Evolutionary conservation across 2,113 vertebrate species (phyloP).

Genomic region (Vireo altiloquus): DNA sequence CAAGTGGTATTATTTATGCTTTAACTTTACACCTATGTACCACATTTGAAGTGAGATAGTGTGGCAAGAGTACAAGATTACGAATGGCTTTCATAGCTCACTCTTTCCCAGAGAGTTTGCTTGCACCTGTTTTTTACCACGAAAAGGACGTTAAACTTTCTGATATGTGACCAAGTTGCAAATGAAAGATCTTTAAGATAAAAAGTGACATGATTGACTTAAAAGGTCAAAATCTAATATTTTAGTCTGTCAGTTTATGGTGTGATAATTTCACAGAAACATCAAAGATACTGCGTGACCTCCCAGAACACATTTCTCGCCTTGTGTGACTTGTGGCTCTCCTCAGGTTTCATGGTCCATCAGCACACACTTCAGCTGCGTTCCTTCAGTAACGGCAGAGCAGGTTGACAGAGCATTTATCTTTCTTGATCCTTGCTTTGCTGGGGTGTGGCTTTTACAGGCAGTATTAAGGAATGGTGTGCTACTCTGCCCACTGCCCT

Average conservation of each 20-base stretch:
- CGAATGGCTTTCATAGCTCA: conserved; percentile 48
- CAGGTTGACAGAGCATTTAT: conserved; percentile 39
- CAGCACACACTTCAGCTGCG: not conserved
- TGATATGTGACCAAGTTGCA: conserved; percentile 57
- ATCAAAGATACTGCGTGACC: not conserved
- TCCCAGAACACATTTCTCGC: conserved; percentile 15
- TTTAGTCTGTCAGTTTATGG: conserved; percentile 41
- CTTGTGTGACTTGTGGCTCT: conserved; percentile 22
- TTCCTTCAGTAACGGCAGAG: not conserved
- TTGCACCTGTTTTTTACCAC: conserved; percentile 68
- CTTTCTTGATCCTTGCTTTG: not conserved
- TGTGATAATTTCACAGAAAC: conserved; percentile 21
- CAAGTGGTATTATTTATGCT: conserved; percentile 48
- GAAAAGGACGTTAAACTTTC: conserved; percentile 57
- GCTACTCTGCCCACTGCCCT: not conserved
- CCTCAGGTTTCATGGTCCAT: conserved; percentile 48
- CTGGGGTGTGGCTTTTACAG: not conserved
- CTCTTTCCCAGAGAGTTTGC: conserved; percentile 58
- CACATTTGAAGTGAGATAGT: conserved; percentile 58
- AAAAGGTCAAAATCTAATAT: conserved; percentile 59
- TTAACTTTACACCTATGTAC: conserved; percentile 42
- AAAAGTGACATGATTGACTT: conserved; percentile 51
- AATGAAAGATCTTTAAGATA: conserved; percentile 54
- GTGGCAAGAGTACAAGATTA: conserved; percentile 50
- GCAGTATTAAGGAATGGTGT: not conserved